Evolutionary conservation across 2,888 invertebrate genomes (phyloP).

Genomic region (Ectemnius lituratus): DNA sequence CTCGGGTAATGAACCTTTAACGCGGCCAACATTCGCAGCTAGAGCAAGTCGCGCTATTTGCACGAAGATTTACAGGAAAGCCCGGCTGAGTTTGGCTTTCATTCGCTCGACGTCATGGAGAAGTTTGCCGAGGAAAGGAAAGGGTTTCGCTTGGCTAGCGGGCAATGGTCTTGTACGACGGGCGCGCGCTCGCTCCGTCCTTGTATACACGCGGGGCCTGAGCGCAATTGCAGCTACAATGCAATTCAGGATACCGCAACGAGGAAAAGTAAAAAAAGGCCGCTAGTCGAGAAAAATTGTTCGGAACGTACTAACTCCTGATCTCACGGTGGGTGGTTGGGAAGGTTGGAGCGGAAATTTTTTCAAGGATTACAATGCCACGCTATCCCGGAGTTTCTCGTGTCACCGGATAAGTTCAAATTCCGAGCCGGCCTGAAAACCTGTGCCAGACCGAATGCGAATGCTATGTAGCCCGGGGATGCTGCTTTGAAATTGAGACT

Average conservation of each 20-base stretch:
- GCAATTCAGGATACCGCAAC: conserved; percentile 10
- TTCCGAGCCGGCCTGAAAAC: conserved; percentile 19
- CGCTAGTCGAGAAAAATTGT: conserved; percentile 26
- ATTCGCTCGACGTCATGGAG: neutral
- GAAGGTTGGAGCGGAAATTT: conserved; percentile 14
- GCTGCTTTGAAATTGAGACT: conserved; percentile 6
- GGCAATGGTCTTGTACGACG: conserved; percentile 8
- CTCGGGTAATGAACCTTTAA: too few species aligned
- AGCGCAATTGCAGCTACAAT: conserved; percentile 18
- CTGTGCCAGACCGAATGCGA: conserved; percentile 20
- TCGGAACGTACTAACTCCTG: conserved; percentile 23
- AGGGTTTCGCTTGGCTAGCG: conserved; percentile 11
- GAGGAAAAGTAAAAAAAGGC: conserved; percentile 4
- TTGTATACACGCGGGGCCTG: conserved; percentile 4
- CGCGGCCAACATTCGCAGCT: too few species aligned
- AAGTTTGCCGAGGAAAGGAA: conserved; percentile 10
- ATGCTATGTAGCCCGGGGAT: conserved; percentile 13
- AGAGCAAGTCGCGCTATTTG: neutral
- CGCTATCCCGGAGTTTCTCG: neutral
- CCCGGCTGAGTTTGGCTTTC: conserved; percentile 1
- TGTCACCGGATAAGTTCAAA: conserved; percentile 31
- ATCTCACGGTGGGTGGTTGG: conserved; percentile 21
- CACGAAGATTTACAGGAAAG: conserved; percentile 3
- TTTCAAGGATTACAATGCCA: neutral
- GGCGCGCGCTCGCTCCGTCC: neutral